Conservation (phyloP, 1,140 invertebrate genomes). For the Drosophila athabasca region DNA sequence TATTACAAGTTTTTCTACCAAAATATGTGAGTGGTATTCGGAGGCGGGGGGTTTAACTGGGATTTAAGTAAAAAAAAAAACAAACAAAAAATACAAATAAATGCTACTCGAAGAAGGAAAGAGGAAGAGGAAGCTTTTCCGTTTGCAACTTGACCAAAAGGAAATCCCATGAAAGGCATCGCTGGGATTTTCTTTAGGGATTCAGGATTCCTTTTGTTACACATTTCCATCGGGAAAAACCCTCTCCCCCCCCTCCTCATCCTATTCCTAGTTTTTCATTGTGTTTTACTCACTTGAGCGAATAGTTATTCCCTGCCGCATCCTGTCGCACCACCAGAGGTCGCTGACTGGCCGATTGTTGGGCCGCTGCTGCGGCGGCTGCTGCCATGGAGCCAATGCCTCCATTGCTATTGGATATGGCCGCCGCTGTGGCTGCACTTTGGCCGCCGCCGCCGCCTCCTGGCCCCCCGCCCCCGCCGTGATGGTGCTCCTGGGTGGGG, state of each 20-base stretch:
- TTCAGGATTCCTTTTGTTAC: too few species aligned
- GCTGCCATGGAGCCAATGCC: slow-evolving; percentile 74
- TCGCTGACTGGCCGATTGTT: slow-evolving; percentile 82
- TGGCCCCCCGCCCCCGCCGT: slow-evolving; percentile 12
- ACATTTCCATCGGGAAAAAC: too few species aligned
- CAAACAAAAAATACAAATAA: slow-evolving; percentile 14
- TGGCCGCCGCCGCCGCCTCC: slow-evolving; percentile 3
- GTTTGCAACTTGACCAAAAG: not conserved
- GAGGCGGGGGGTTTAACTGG: slow-evolving; percentile 21
- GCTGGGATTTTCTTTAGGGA: not conserved
- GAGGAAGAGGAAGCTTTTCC: too few species aligned
- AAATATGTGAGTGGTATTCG: slow-evolving; percentile 21
- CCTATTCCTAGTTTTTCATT: not conserved
- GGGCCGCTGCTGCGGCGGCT: slow-evolving; percentile 67
- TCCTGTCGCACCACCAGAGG: slow-evolving; percentile 89
- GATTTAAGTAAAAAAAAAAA: slow-evolving; percentile 36
- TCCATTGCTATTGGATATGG: slow-evolving; percentile 70
- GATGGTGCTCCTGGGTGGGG: slow-evolving; percentile 89
- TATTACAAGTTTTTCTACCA: slow-evolving; percentile 31
- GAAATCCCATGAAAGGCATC: not conserved
- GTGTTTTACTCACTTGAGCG: slow-evolving; percentile 85
- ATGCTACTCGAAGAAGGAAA: slow-evolving; percentile 11
- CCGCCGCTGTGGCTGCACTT: slow-evolving; percentile 56
- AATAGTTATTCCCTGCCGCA: slow-evolving; percentile 84
- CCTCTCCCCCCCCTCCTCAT: too few species aligned